These are phyloP conservation scores for Cyrtodaria siliqua DNA, from an alignment of 2,888 invertebrate genomes.

Conservation along the genomic window DNA sequence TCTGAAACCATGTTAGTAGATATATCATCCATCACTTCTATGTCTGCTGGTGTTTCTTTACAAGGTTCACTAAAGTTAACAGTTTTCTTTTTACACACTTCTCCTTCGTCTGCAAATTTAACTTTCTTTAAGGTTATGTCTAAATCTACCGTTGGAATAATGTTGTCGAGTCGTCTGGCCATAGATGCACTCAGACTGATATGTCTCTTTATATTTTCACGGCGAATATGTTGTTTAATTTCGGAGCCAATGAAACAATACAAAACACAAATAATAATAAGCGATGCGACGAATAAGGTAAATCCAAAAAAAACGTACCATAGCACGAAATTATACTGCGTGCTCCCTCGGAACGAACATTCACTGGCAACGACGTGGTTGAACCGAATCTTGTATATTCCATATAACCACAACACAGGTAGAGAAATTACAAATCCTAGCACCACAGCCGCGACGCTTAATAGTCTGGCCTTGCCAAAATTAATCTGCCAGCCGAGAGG, in stretches of 20 bases:
- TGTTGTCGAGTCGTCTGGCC: constrained; percentile 30
- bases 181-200: constrained; percentile 50
- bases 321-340: constrained; percentile 22
- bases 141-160: not conserved
- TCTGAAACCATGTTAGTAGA: constrained; percentile 24
- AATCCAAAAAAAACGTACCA: constrained; percentile 53
- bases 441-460: constrained; percentile 45
- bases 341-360: constrained; percentile 45
- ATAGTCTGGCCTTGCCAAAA: constrained; percentile 52
- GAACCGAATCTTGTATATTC: constrained; percentile 30
- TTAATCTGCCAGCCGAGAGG: constrained; percentile 72
- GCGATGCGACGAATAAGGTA: constrained; percentile 34
- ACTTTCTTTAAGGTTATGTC: not conserved
- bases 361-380: constrained; percentile 34
- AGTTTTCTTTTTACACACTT: not conserved
- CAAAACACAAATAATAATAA: constrained; percentile 50
- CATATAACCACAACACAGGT: constrained; percentile 49
- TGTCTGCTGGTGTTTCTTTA: not conserved
- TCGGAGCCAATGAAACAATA: constrained; percentile 55
- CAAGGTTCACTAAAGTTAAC: not conserved
- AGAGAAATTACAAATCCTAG: constrained; percentile 41
- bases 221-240: constrained; percentile 46
- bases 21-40: not conserved
- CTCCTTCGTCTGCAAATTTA: constrained; percentile 13
- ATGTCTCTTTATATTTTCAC: constrained; percentile 44